Conservation (phyloP, 2,888 invertebrate genomes). For the Noctuana brunneofusca region DNA sequence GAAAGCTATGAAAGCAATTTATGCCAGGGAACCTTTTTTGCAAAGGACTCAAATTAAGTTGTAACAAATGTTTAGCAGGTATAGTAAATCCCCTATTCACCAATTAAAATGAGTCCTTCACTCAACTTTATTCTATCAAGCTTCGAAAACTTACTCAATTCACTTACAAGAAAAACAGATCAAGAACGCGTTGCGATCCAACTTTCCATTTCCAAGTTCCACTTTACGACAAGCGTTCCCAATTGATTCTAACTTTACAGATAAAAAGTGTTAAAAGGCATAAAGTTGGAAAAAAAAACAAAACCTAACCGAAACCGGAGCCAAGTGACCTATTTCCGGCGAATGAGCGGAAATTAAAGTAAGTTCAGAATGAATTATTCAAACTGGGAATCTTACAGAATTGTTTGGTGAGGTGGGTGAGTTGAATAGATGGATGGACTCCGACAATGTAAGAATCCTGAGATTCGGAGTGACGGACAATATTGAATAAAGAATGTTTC, state of each 20-base stretch:
- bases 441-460: background rate
- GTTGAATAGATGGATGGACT: slow-evolving; percentile 7
- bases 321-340: slow-evolving; percentile 30
- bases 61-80: background rate
- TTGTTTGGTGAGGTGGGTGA: slow-evolving; percentile 11
- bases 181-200: background rate
- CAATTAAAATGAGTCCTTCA: background rate
- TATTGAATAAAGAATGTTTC: slow-evolving; percentile 9
- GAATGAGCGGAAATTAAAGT: slow-evolving; percentile 35
- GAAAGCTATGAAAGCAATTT: background rate
- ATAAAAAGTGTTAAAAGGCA: slow-evolving; percentile 29
- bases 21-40: background rate
- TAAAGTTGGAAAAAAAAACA: slow-evolving; percentile 25
- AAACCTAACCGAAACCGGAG: slow-evolving; percentile 25
- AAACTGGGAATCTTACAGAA: slow-evolving; percentile 22
- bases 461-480: background rate
- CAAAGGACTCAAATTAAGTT: background rate
- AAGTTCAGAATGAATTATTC: slow-evolving; percentile 35
- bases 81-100: background rate
- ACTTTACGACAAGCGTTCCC: slow-evolving; percentile 17
- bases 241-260: slow-evolving; percentile 33
- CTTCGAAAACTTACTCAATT: slow-evolving; percentile 9
- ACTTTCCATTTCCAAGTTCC: background rate
- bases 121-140: background rate
- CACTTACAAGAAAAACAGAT: slow-evolving; percentile 19